A percentile compares a stretch with the other conserved stretches of the same genome.
Conservation (phyloP, 1,140 invertebrate genomes). For the Stenopsyche tienmushanensis region DNA sequence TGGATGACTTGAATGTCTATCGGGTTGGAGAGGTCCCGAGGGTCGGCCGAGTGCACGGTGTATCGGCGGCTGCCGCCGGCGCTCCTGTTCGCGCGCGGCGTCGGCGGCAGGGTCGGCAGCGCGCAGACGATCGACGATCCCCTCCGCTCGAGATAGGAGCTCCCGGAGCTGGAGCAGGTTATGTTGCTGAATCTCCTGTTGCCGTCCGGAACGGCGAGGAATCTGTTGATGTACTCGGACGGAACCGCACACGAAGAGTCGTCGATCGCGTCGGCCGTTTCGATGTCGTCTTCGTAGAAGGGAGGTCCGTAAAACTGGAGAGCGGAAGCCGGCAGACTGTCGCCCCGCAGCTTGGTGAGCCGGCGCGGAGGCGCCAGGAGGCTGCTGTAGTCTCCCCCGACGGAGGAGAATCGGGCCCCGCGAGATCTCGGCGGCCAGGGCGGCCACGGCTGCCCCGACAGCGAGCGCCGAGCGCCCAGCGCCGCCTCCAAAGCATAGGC, state of each 20-base stretch:
- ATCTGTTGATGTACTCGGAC: slow-evolving; percentile 50
- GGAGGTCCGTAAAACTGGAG: slow-evolving; percentile 56
- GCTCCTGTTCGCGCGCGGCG: slow-evolving; percentile 44
- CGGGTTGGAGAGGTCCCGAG: slow-evolving; percentile 65
- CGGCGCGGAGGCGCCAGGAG: slow-evolving; percentile 63
- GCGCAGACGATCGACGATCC: slow-evolving; percentile 74
- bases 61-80: slow-evolving; percentile 53
- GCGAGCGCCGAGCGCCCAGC: slow-evolving; percentile 53
- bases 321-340: slow-evolving; percentile 57
- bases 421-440: slow-evolving; percentile 56
- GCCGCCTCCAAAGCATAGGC: slow-evolving; percentile 72
- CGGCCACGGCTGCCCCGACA: slow-evolving; percentile 55
- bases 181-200: slow-evolving; percentile 72
- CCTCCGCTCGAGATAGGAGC: slow-evolving; percentile 75
- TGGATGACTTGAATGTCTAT: slow-evolving; percentile 76
- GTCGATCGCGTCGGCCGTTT: slow-evolving; percentile 50
- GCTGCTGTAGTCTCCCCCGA: slow-evolving; percentile 69
- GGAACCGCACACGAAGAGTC: slow-evolving; percentile 48
- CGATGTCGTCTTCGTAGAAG: slow-evolving; percentile 50
- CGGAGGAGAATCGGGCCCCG: slow-evolving; percentile 65
- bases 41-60: slow-evolving; percentile 53
- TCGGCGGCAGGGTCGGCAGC: slow-evolving; percentile 60
- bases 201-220: slow-evolving; percentile 54
- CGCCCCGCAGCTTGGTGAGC: slow-evolving; percentile 56
- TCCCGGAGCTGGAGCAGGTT: slow-evolving; percentile 78